A percentile compares a stretch with the other conserved stretches of the same genome.
Conservation (phyloP, 2,888 invertebrate genomes). For the Tanypteryx hageni region DNA sequence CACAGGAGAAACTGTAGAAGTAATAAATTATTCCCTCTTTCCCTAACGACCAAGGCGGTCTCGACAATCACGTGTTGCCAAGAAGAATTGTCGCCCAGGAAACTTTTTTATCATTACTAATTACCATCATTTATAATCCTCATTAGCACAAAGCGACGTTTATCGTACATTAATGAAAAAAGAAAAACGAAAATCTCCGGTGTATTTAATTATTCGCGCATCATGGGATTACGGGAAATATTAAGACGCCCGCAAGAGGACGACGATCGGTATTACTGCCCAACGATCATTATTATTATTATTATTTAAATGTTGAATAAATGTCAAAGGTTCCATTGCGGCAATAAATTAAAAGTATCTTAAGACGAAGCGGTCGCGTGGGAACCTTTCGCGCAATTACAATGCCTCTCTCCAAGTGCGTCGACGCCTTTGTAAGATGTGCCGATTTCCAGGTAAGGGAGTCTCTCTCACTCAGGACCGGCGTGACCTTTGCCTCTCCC, state of each 20-base stretch:
- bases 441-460: not conserved
- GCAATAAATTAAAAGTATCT: not conserved
- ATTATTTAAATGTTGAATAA: not conserved
- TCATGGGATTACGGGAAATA: not conserved
- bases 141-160: not conserved
- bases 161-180: not conserved
- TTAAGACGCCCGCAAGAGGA: not conserved
- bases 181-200: not conserved
- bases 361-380: not conserved
- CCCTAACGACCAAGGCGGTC: not conserved
- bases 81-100: not conserved
- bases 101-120: not conserved
- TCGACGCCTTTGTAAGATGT: not conserved
- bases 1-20: no score
- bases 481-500: no score
- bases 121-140: conserved; percentile 24
- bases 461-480: no score
- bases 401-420: not conserved
- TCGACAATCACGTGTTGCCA: not conserved
- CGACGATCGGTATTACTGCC: no score
- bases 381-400: no score
- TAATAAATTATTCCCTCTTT: no score
- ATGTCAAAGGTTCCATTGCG: not conserved
- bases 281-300: not conserved
- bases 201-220: not conserved